phyloP scores from a whole-genome alignment of 1,140 invertebrate genomes.

The Pseudomyrmex concolor region DNA sequence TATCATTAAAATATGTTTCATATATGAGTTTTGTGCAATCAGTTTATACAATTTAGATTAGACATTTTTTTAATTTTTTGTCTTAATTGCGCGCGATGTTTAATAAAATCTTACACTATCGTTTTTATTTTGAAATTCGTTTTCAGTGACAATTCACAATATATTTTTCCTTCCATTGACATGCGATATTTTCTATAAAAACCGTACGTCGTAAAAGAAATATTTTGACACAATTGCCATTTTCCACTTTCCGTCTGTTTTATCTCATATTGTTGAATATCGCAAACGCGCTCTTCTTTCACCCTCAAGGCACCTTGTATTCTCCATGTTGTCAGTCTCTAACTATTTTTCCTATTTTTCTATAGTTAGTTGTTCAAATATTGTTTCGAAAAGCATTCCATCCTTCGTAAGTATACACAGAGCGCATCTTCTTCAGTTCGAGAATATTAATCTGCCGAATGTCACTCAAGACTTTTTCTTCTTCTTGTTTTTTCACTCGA shows the following conservation, averaged over 20 bases:
- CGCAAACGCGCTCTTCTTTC: neutral
- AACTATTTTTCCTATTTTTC: conserved; percentile 26
- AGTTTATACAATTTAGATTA: conserved; percentile 18
- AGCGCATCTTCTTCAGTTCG: neutral
- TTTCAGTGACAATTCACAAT: too few species aligned
- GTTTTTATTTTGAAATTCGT: conserved; percentile 2
- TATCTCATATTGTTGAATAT: conserved; percentile 6
- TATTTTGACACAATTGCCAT: conserved; percentile 30
- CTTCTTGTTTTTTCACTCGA: too few species aligned
- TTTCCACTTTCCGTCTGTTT: conserved; percentile 14
- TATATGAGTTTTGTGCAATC: conserved; percentile 12
- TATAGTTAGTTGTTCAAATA: conserved; percentile 23
- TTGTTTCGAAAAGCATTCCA: conserved; percentile 4
- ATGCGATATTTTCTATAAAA: conserved; percentile 32
- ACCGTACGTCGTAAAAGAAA: conserved; percentile 27
- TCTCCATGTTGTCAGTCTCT: neutral
- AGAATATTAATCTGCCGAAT: neutral
- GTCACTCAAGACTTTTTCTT: neutral
- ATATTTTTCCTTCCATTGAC: neutral
- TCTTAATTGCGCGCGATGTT: neutral
- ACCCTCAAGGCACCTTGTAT: neutral
- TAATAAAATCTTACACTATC: neutral
- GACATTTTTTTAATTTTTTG: neutral
- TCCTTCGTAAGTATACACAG: neutral
- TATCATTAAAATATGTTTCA: conserved; percentile 25